Conservation (phyloP, 37 sponge, comb jelly and placozoan genomes). For the Theonella swinhoei region DNA sequence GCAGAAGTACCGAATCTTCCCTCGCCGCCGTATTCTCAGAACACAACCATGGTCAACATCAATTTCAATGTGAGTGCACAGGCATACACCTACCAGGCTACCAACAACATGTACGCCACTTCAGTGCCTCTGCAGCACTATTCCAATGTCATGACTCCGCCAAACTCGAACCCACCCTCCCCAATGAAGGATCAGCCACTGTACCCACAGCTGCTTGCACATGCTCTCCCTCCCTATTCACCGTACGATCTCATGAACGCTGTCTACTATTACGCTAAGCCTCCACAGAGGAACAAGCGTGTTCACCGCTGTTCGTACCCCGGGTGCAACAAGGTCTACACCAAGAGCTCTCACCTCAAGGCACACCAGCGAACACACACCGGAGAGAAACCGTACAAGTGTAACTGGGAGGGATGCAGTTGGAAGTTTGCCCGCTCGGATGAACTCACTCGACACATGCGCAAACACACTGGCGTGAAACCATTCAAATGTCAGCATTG, state of each 20-base stretch:
- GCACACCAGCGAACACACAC: conserved; percentile 98
- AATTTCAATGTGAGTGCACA: conserved; percentile 65
- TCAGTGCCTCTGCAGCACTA: conserved; percentile 55
- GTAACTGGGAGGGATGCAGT: conserved; percentile 95
- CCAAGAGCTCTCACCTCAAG: conserved; percentile 97
- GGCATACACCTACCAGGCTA: conserved; percentile 48
- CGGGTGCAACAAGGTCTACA: conserved; percentile 98
- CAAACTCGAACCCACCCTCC: conserved; percentile 72
- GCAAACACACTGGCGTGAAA: conserved; percentile 98
- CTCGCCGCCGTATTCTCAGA: conserved; percentile 48
- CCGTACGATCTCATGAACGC: conserved; percentile 65
- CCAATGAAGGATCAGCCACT: conserved; percentile 54
- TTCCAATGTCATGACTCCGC: conserved; percentile 50
- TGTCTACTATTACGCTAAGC: conserved; percentile 72
- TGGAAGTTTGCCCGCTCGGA: conserved; percentile 99
- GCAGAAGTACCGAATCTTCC: conserved; percentile 39
- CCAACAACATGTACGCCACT: not conserved
- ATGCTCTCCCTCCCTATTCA: conserved; percentile 20
- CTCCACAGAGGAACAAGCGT: conserved; percentile 79
- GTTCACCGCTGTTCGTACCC: conserved; percentile 92
- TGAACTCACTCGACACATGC: conserved; percentile 93
- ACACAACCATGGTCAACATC: conserved; percentile 26
- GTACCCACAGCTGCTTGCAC: conserved; percentile 28
- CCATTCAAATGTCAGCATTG: conserved; percentile 97
- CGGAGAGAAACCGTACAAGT: conserved; percentile 98